Base-by-base conservation (phyloP, 2,888 invertebrate species). In the Mesochorus sp. region DNA sequence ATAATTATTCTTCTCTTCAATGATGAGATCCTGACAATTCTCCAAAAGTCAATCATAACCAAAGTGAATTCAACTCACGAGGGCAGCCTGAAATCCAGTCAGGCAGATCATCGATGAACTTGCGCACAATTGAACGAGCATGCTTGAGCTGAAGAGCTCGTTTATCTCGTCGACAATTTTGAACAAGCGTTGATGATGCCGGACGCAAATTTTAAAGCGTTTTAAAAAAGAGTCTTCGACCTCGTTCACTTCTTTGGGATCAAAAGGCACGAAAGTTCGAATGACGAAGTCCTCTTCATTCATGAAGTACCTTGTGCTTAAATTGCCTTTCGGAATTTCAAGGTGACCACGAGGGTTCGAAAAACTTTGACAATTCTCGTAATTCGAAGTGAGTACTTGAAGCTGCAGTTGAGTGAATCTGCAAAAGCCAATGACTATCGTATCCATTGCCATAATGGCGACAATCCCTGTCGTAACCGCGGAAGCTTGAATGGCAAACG, bases 41-140 rank as follows among this genome's bases (percentile, higher is more conserved):
- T n/a, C n/a, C n/a, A n/a, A n/a, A n/a, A n/a, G n/a, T n/a, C 44
- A 1, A 31, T 28, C 17, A 55, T 26, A 19, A 47, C 8, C 6
- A 21, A 26, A 19, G 2, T 12, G 42, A 49, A 4, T 53, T 17
- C 10, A n/a, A 78, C 80, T 81, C 55, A 86, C 86, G 73, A 85
- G 76, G 24, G 84, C 79, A 19, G 86, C 85, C 78, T 88, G 88
- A 68, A 89, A 89, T 57, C 88, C 86, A 17, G 88, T 88, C 37
- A 89, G 76, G 73, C 89, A 89, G 80, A 89, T 88, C 64, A 88
- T 87, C 67, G 84, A 83, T 12, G 83, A 85, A 51, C 88, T 88
- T 14, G 84, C 84, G n/a, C 86, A 72, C 62, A 89, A 76, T 77
- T 89, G 89, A 14, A 84, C 81, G 72, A 88, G 71, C 82, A 87